Base-by-base conservation (phyloP, 2,113 vertebrate genomes). In the Pyrgilauda ruficollis region DNA sequence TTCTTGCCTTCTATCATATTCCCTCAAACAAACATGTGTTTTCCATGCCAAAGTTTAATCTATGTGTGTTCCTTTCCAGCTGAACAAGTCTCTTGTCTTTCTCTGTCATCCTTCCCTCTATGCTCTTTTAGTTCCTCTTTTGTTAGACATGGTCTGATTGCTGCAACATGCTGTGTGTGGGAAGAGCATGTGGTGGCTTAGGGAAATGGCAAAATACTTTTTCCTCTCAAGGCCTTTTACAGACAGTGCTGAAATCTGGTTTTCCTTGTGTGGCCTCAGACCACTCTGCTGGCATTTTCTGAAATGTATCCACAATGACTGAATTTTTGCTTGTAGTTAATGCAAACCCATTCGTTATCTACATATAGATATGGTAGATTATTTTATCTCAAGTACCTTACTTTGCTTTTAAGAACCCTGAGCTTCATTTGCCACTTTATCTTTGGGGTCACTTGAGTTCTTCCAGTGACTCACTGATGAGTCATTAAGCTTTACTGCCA, bases 21-120 rank as follows among this genome's bases (percentile, higher is more conserved):
- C 5, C 12, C 11, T 86, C 19, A 64, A 76, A 17, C 0, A 1
- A 76, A 17, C 0, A 1, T 19, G 5, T 27, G 21, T 76, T 85
- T 90, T 76, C 49, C 24, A 20, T 19, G 28, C 22, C 35, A 16
- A 75, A 76, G 8, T 79, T 85, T 75, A 75, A 72, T 26, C 33
- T 64, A 6, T 37, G 26, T 0, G 1, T 15, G 5, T 18, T 85
- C 9, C 33, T 64, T 83, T 83, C 67, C 47, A 75, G 21, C 8
- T 59, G 37, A 68, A 61, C 5, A 18, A 18, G 13, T 67, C 85
- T 85, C 31, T 56, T 2, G 1, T 49, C 17, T 88, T 79, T 33
- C 28, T 72, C 35, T 80, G 33, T 43, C 62, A 64, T 69, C 19
- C 31, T 81, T 69, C 6, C 64, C 22, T 44, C 15, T 41, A 2